Conservation (phyloP, 2,113 vertebrate genomes). For the Gobius niger region DNA sequence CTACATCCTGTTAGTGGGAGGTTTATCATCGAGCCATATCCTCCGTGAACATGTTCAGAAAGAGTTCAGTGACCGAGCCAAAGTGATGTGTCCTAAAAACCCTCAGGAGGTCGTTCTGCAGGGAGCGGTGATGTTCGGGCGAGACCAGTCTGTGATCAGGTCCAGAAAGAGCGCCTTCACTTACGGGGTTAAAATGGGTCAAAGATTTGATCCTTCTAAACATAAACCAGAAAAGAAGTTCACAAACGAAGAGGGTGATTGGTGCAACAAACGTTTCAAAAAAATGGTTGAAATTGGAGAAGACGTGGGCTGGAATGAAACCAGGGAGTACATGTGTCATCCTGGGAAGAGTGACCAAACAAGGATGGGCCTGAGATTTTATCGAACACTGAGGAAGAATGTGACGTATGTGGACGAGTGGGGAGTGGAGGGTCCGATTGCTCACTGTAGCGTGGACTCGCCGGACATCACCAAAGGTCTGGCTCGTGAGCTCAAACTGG, state of each 20-base stretch:
- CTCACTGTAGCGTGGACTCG: neutral
- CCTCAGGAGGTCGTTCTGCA: neutral
- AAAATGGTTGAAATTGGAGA: constrained; percentile 3
- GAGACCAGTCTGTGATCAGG: neutral
- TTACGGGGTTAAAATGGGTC: neutral
- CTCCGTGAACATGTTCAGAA: neutral
- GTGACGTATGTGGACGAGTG: neutral
- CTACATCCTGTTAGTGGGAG: constrained; percentile 41
- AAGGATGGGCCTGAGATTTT: neutral
- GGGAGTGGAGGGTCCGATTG: neutral
- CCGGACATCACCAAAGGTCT: neutral
- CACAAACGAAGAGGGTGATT: neutral
- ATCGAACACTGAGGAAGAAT: neutral
- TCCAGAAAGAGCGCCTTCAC: constrained; percentile 23
- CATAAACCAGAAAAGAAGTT: constrained; percentile 13
- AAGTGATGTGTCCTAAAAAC: constrained; percentile 3
- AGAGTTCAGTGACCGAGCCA: neutral
- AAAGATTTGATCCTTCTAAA: constrained; percentile 9
- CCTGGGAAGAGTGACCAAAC: constrained; percentile 1
- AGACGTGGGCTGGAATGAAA: constrained; percentile 29
- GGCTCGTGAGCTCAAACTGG: neutral
- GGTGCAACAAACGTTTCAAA: neutral
- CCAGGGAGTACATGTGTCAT: neutral
- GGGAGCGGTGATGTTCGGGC: constrained; percentile 24
- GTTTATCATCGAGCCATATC: constrained; percentile 22